Evolutionary conservation across 2,888 invertebrate species (phyloP).

Genomic region (Rambutsinella grinnellia): DNA sequence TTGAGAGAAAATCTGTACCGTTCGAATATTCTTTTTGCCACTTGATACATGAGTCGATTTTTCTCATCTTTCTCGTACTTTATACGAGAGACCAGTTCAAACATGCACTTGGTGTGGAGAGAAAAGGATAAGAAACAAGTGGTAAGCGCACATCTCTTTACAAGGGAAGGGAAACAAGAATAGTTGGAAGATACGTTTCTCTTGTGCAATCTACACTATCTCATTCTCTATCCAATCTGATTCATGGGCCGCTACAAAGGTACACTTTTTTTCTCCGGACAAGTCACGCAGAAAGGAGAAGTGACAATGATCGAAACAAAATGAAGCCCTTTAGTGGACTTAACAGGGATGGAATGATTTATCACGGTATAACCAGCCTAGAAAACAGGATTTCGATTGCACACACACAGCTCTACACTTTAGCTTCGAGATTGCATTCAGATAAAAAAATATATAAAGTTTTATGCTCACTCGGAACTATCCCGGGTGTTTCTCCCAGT

Average conservation of each 20-base stretch:
- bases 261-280: no score
- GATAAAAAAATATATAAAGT: slow-evolving; percentile 1
- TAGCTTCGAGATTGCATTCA: no score
- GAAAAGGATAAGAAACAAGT: no score
- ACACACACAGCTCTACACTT: neutral
- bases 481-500: no score
- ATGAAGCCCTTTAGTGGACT: slow-evolving; percentile 50
- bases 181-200: no score
- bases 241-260: no score
- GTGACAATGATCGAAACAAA: slow-evolving; percentile 55
- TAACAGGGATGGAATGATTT: slow-evolving; percentile 39
- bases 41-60: slow-evolving; percentile 36
- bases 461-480: neutral
- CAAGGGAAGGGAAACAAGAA: no score
- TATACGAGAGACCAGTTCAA: no score
- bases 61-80: slow-evolving; percentile 39
- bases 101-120: no score
- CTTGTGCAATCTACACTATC: no score
- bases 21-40: slow-evolving; percentile 21
- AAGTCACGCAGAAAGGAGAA: slow-evolving; percentile 46
- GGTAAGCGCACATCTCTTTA: no score
- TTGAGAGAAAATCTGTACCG: slow-evolving; percentile 10
- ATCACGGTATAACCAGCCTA: slow-evolving; percentile 17
- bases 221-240: no score
- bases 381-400: neutral